phyloP scores from a whole-genome alignment of 2,113 vertebrate genomes.

The Raphicerus campestris region DNA sequence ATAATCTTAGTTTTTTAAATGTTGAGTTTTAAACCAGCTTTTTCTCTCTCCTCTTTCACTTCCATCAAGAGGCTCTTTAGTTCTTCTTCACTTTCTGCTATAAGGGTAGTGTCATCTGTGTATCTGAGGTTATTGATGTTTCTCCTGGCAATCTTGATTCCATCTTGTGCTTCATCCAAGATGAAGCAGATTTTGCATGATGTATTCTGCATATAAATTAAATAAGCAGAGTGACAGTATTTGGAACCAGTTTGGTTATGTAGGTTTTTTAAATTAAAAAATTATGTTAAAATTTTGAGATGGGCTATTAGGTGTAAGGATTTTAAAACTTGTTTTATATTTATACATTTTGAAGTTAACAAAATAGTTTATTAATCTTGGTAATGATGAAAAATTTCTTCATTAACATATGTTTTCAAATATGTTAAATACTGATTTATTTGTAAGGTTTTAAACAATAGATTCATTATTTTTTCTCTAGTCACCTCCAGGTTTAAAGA shows the following conservation, averaged over 20 bases:
- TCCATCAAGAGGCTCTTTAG: not conserved
- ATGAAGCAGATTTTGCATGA: not conserved
- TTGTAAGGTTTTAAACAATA: not conserved
- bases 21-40: not conserved
- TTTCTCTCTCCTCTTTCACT: not conserved
- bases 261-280: not conserved
- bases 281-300: not conserved
- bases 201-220: not conserved
- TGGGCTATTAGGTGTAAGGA: not conserved
- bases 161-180: not conserved
- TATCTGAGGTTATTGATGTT: not conserved
- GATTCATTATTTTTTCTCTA: conserved; percentile 65
- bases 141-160: not conserved
- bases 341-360: not conserved
- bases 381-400: not conserved
- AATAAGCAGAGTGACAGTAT: not conserved
- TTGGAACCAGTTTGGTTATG: not conserved
- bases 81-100: not conserved
- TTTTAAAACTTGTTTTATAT: not conserved
- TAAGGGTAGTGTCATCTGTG: not conserved
- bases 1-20: not conserved
- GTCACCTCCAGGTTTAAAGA: conserved; percentile 97
- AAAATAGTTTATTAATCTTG: not conserved
- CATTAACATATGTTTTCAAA: not conserved
- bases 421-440: not conserved